Conservation (phyloP, 1,140 invertebrate species). For the Oryzaephilus surinamensis region DNA sequence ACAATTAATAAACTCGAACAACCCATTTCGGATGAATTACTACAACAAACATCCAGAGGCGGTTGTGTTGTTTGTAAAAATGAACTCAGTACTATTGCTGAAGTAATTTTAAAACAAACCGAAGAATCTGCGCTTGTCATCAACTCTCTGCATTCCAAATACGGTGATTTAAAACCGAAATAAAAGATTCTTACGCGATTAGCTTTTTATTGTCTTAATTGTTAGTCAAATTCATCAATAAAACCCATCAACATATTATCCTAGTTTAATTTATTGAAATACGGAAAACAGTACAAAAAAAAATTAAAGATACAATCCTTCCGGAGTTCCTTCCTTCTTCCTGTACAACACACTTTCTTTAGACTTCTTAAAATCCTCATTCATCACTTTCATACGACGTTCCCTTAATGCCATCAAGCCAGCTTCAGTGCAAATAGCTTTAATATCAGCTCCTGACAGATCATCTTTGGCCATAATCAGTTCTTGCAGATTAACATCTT, state of each 20-base stretch:
- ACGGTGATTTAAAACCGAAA: no score
- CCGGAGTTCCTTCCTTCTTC: conserved; percentile 98
- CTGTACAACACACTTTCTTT: conserved; percentile 99
- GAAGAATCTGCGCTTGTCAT: conserved; percentile 12
- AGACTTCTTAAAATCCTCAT: conserved; percentile 98
- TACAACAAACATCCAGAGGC: conserved; percentile 1
- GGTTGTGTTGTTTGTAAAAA: background rate
- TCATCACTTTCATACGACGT: conserved; percentile 98
- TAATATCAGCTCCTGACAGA: conserved; percentile 91
- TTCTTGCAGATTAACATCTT: conserved; percentile 96
- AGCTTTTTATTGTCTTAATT: conserved; percentile 1
- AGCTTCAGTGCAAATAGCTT: conserved; percentile 99
- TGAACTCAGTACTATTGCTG: no score
- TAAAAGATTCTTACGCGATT: background rate
- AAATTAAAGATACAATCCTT: conserved; percentile 94
- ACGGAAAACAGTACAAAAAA: no score
- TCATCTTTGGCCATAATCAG: conserved; percentile 99
- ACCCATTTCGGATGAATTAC: conserved; percentile 17
- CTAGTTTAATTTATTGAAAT: background rate
- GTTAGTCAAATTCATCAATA: conserved; percentile 7
- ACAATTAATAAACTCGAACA: conserved; percentile 39
- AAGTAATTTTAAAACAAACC: no score
- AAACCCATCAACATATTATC: background rate
- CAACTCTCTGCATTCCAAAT: no score
- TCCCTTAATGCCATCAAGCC: conserved; percentile 95